Evolutionary conservation across 2,797 vertebrate species (phyloP), one percentile per base, ranked within the genome.

Genomic region (Silurus aristotelis): DNA sequence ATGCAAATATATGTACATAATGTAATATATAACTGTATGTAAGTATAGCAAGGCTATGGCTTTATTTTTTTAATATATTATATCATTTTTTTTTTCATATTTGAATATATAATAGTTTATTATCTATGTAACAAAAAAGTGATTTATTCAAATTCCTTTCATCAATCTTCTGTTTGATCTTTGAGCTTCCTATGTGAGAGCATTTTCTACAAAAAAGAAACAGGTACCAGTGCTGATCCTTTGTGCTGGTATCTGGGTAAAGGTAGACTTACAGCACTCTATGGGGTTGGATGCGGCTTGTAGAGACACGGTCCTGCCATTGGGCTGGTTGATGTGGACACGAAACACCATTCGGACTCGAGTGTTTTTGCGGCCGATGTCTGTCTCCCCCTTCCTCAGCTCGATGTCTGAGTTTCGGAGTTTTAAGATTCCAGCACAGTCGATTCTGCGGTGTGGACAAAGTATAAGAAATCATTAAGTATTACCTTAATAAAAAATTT

Each of bases 391-490:
- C 92, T 99, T 99, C 86, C 98, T 96, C 85, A 99, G 96, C 89
- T 99, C 98, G 0, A 99, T 99, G 92, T 99, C 98, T 0, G 98
- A 99, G 91, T 99, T 99, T 20, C 98, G 95, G 83, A 99, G 96
- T 90, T 99, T 99, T 88, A 99, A 92, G 89, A 99, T 99, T 67
- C 98, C 98, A 0, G 98, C 98, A 27, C 98, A 99, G 90, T 99
- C 98, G 0, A 99, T 99, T 92, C 98, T 99, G 91, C 52, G 7
- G 58, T 22, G 14, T n/a, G 12, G 8, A 81, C 25, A 56, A 60
- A 66, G 58, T 46, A 6, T 43, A 43, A 6, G 27, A 84, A n/a
- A n/a, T 56, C 22, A 31, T 43, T 82, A 60, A 67, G 10, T n/a
- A 6, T 80, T 66, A 48, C 14, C 61, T 66, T 52, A 52, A 80